These are phyloP conservation scores for Ptychoptera albimana DNA, from an alignment of 2,888 invertebrate species.

Conservation along the genomic window DNA sequence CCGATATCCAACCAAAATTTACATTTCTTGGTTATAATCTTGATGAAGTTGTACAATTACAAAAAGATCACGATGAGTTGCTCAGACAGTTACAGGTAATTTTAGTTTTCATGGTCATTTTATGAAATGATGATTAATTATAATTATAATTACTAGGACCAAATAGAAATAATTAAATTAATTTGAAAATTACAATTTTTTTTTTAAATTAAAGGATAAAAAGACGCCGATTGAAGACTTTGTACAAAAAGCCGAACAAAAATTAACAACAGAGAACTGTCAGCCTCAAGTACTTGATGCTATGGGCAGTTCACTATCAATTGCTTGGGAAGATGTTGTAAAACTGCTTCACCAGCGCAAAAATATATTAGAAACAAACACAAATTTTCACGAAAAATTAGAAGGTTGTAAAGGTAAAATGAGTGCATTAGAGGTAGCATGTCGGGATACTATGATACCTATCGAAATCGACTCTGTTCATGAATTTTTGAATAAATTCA, in stretches of 20 bases:
- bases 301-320: constrained; percentile 66
- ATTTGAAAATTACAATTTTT: background rate
- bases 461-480: constrained; percentile 57
- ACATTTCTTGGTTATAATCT: constrained; percentile 62
- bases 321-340: constrained; percentile 72
- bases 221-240: constrained; percentile 80
- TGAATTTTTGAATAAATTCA: constrained; percentile 49
- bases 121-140: too few species aligned
- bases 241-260: constrained; percentile 69
- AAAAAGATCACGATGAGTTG: constrained; percentile 68
- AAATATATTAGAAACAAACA: constrained; percentile 59
- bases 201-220: constrained; percentile 44
- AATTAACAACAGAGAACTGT: constrained; percentile 61
- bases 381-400: constrained; percentile 58
- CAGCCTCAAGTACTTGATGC: constrained; percentile 68
- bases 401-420: constrained; percentile 51
- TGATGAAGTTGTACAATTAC: constrained; percentile 57
- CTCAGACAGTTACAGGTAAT: constrained; percentile 64
- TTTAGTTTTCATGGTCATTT: constrained; percentile 9
- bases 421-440: constrained; percentile 49
- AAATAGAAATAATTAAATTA: too few species aligned
- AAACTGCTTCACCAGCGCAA: constrained; percentile 59
- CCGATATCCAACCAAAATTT: constrained; percentile 71
- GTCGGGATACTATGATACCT: constrained; percentile 48
- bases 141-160: too few species aligned